Conservation (phyloP, 2,113 vertebrate species). For the Epinephelus fuscoguttatus region DNA sequence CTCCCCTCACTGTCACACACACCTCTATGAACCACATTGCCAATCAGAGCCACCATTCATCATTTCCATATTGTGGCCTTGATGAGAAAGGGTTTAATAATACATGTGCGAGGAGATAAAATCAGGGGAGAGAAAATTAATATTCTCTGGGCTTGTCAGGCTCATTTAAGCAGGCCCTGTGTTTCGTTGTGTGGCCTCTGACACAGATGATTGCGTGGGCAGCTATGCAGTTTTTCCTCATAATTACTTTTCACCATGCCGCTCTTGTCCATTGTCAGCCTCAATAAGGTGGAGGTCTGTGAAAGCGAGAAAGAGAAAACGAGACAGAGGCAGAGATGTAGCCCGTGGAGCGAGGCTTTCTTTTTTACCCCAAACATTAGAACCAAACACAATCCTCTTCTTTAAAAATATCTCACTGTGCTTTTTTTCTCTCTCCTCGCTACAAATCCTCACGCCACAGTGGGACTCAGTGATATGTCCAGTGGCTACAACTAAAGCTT, state of each 20-base stretch:
- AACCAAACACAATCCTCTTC: slow-evolving; percentile 28
- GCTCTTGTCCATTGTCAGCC: slow-evolving; percentile 80
- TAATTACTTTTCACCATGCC: slow-evolving; percentile 79
- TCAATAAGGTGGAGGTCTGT: slow-evolving; percentile 70
- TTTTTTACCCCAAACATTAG: slow-evolving; percentile 5
- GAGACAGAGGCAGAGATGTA: slow-evolving; percentile 50
- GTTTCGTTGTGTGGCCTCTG: slow-evolving; percentile 75
- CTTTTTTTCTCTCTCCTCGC: background rate
- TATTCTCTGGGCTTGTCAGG: slow-evolving; percentile 77
- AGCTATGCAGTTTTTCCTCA: slow-evolving; percentile 79
- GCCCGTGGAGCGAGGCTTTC: slow-evolving; percentile 24
- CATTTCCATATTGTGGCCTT: slow-evolving; percentile 65
- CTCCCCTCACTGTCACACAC: slow-evolving; percentile 23
- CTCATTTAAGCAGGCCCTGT: slow-evolving; percentile 74
- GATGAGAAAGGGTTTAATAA: slow-evolving; percentile 74
- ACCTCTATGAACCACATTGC: slow-evolving; percentile 32
- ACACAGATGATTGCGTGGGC: slow-evolving; percentile 82
- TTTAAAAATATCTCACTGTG: slow-evolving; percentile 18
- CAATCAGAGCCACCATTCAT: slow-evolving; percentile 54
- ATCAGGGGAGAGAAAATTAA: slow-evolving; percentile 75
- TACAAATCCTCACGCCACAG: background rate
- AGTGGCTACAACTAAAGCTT: background rate
- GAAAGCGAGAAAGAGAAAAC: slow-evolving; percentile 34
- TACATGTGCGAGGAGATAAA: slow-evolving; percentile 69
- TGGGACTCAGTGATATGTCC: slow-evolving; percentile 26